Evolutionary conservation across 1,140 invertebrate species (phyloP).

Genomic region (Lithobius niger): DNA sequence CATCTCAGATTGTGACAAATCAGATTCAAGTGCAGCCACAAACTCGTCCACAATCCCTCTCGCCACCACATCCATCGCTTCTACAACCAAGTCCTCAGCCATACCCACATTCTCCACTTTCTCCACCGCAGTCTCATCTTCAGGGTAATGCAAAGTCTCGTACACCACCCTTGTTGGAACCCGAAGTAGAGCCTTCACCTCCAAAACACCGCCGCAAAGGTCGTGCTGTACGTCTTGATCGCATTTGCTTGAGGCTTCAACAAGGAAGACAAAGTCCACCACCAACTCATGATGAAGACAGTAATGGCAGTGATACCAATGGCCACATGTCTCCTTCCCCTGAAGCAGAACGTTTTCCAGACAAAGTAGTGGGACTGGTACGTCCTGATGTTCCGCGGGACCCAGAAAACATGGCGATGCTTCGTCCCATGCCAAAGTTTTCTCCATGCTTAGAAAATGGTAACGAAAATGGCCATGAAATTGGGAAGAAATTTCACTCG

Average conservation of each 20-base stretch:
- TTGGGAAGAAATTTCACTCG: not conserved
- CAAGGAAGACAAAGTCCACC: constrained; percentile 24
- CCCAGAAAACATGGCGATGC: not conserved
- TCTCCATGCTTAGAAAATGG: too few species aligned
- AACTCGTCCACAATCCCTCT: constrained; percentile 11
- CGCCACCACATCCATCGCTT: constrained; percentile 14
- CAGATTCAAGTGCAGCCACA: constrained; percentile 9
- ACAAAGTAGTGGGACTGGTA: too few species aligned
- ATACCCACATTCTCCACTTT: not conserved
- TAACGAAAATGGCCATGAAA: too few species aligned
- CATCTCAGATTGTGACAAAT: constrained; percentile 9
- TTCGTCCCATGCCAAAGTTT: not conserved
- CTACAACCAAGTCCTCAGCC: constrained; percentile 10
- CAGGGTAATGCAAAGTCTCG: too few species aligned
- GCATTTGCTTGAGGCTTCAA: constrained; percentile 37
- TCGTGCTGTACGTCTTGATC: constrained; percentile 57
- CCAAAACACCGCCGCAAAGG: constrained; percentile 60
- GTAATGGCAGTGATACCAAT: not conserved
- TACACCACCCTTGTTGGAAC: too few species aligned
- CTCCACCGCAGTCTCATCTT: not conserved
- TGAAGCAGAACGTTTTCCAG: not conserved
- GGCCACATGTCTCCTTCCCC: not conserved
- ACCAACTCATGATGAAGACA: not conserved
- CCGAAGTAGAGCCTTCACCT: too few species aligned
- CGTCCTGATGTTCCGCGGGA: not conserved